Evolutionary conservation across 1,140 invertebrate genomes (phyloP), one percentile per base, ranked within the genome.

Genomic region (Hypothenemus hampei): DNA sequence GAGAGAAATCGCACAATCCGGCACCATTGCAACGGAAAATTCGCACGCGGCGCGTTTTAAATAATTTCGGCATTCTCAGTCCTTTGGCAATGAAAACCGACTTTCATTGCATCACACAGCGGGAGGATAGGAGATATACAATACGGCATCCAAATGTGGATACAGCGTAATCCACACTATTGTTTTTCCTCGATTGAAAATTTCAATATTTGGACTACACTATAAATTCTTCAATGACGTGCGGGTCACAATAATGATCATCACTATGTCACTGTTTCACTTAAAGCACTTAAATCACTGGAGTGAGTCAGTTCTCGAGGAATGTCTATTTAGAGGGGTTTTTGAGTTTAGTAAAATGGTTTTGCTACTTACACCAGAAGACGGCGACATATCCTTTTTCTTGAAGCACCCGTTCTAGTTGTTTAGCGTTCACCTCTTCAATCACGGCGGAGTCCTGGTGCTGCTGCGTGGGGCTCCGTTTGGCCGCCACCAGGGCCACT

Each of bases 291-390:
- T n/a, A n/a, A n/a, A n/a, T n/a, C n/a, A n/a, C n/a, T n/a, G n/a
- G n/a, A n/a, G n/a, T n/a, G n/a, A n/a, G n/a, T n/a, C n/a, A n/a
- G n/a, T n/a, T n/a, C n/a, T n/a, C n/a, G n/a, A n/a, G n/a, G n/a
- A n/a, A n/a, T n/a, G n/a, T n/a, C n/a, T n/a, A n/a, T n/a, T n/a
- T n/a, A n/a, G n/a, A n/a, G n/a, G n/a, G n/a, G n/a, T n/a, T n/a
- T n/a, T n/a, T n/a, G n/a, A n/a, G n/a, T n/a, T n/a, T n/a, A n/a
- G n/a, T 39, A 39, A 39, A 8, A 10, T 19, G n/a, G n/a, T n/a
- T n/a, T n/a, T n/a, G 43, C 13, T 74, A 89, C 91, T 93, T 89
- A 95, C 91, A 93, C 89, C 91, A 94, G 77, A 89, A 93, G 68
- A 94, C 91, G 67, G 91, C 91, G 69, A 93, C 89, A 79, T 88